These are phyloP conservation scores for Brachyopa scutellaris DNA, from an alignment of 2,888 invertebrate species.

Conservation along the genomic window DNA sequence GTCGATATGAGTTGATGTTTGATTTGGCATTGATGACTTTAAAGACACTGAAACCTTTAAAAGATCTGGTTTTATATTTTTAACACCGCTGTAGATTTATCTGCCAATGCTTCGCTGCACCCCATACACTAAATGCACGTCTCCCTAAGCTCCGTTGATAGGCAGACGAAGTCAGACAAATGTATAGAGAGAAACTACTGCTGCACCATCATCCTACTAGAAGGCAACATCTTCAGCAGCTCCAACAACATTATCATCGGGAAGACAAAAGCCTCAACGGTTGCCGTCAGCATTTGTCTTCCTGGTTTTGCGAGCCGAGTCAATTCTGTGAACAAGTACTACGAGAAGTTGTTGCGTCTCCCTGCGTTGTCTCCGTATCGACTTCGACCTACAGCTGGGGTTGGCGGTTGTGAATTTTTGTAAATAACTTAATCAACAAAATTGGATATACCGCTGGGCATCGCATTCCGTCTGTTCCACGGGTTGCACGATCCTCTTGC, in stretches of 20 bases:
- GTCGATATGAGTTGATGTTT: no score
- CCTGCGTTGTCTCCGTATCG: conserved; percentile 17
- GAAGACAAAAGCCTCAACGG: conserved; percentile 45
- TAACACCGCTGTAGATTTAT: conserved; percentile 3
- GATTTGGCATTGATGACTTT: no score
- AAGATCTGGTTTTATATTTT: no score
- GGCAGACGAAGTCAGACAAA: conserved; percentile 51
- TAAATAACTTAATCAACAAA: conserved; percentile 71
- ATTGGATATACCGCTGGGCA: conserved; percentile 72
- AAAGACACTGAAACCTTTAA: no score
- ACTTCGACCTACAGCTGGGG: conserved; percentile 38
- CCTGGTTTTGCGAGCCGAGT: conserved; percentile 42
- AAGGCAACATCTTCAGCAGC: conserved; percentile 29
- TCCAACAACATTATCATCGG: conserved; percentile 34
- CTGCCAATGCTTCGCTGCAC: background rate
- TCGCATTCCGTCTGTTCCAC: conserved; percentile 51
- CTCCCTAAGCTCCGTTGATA: conserved; percentile 33
- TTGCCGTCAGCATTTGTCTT: conserved; percentile 33
- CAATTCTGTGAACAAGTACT: conserved; percentile 24
- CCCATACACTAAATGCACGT: conserved; percentile 7
- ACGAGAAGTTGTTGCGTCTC: conserved; percentile 8
- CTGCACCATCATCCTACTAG: conserved; percentile 47
- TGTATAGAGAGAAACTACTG: conserved; percentile 39
- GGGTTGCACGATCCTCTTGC: conserved; percentile 26
- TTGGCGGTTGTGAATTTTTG: conserved; percentile 56